These are phyloP conservation scores for Drosophila fungiperda DNA, from an alignment of 2,888 invertebrate genomes.

Conservation along the genomic window DNA sequence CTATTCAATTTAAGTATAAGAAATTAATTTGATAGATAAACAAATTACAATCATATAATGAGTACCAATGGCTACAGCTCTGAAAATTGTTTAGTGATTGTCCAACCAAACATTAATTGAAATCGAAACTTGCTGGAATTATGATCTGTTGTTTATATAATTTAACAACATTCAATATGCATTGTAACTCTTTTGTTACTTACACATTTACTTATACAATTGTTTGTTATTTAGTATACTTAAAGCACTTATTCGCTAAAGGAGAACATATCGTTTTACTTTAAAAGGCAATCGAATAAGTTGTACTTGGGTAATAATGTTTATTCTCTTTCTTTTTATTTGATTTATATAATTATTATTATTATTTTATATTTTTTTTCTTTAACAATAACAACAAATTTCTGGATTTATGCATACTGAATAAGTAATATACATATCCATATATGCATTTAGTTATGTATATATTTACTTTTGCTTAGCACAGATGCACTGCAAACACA, in stretches of 20 bases:
- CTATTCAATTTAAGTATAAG: neutral
- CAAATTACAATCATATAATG: neutral
- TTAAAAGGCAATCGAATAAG: constrained; percentile 58
- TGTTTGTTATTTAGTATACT: constrained; percentile 30
- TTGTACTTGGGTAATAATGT: constrained; percentile 43
- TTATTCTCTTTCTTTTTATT: neutral
- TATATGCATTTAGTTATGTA: constrained; percentile 3
- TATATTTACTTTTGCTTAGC: constrained; percentile 7
- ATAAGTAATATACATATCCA: constrained; percentile 6
- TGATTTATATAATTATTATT: neutral
- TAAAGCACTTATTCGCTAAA: constrained; percentile 51
- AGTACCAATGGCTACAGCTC: constrained; percentile 6
- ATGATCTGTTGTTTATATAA: neutral
- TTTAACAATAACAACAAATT: constrained; percentile 57
- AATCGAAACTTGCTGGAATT: neutral
- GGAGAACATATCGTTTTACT: constrained; percentile 49
- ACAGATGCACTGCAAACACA: constrained; percentile 14
- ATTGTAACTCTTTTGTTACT: constrained; percentile 5
- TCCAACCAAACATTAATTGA: constrained; percentile 2
- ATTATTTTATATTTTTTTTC: neutral
- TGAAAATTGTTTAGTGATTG: constrained; percentile 1
- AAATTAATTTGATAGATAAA: neutral
- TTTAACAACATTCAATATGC: constrained; percentile 15
- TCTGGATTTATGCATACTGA: constrained; percentile 8
- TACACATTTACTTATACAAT: constrained; percentile 15